Percentiles rank a stretch among this genome's conserved stretches.
These are phyloP conservation scores for Pristionchus entomophagus DNA, from an alignment of 2,888 invertebrate species.

Conservation along the genomic window DNA sequence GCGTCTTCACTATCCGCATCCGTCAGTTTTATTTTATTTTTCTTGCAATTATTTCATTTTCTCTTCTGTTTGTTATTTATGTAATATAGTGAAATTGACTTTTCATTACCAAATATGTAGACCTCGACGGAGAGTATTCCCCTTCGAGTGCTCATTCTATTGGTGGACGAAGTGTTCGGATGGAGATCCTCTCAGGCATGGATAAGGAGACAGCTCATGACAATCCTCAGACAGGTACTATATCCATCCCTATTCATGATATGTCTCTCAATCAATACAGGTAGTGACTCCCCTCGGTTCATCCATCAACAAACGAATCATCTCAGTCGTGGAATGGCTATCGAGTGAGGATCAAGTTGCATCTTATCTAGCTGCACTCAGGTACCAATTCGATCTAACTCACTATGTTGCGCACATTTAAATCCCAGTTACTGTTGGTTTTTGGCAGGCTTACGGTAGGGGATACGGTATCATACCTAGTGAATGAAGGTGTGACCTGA, in stretches of 20 bases:
- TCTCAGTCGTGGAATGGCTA: conserved; percentile 88
- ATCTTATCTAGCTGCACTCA: conserved; percentile 88
- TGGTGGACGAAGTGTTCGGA: conserved; percentile 88
- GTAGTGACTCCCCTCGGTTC: conserved; percentile 88
- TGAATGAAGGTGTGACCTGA: too few relatives aligned
- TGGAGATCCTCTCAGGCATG: conserved; percentile 87
- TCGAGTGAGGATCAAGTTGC: conserved; percentile 92
- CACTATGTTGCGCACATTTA: too few relatives aligned
- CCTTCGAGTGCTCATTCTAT: conserved; percentile 85
- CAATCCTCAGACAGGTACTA: conserved; percentile 31
- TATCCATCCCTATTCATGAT: not conserved
- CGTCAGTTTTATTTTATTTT: not conserved
- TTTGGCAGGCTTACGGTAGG: too few relatives aligned
- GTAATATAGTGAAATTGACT: too few relatives aligned
- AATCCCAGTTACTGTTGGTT: too few relatives aligned
- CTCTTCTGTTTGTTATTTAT: not conserved
- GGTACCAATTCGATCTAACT: conserved; percentile 80
- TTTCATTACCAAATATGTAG: too few relatives aligned
- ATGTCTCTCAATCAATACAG: conserved; percentile 77
- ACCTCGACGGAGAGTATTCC: conserved; percentile 85
- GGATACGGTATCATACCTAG: too few relatives aligned
- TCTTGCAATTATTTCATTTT: not conserved
- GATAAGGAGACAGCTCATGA: conserved; percentile 85
- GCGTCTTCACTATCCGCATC: conserved; percentile 37
- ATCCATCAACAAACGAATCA: conserved; percentile 88